Conservation (phyloP, 2,888 invertebrate species). For the Eulithis testata region DNA sequence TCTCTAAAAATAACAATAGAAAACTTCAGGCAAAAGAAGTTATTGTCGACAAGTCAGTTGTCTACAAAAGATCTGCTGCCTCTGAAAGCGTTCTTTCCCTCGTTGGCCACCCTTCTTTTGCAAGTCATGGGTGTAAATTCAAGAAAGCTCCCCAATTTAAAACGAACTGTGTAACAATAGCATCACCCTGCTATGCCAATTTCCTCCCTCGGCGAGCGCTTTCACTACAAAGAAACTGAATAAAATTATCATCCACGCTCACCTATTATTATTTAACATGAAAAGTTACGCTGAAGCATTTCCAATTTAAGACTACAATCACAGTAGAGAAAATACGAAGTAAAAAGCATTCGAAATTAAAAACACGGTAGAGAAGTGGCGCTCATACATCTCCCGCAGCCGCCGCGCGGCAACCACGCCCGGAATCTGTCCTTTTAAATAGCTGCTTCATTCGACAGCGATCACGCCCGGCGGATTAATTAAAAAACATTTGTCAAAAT, state of each 20-base stretch:
- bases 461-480: slow-evolving; percentile 76
- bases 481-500: slow-evolving; percentile 76
- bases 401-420: slow-evolving; percentile 63
- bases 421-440: slow-evolving; percentile 71
- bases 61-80: slow-evolving; percentile 33
- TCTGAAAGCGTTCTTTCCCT: slow-evolving; percentile 55
- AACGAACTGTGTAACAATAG: slow-evolving; percentile 82
- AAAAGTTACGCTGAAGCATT: slow-evolving; percentile 59
- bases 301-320: slow-evolving; percentile 50
- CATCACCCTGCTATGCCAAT: slow-evolving; percentile 77
- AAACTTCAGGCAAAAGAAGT: slow-evolving; percentile 15
- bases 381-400: slow-evolving; percentile 58
- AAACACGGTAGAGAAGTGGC: slow-evolving; percentile 56
- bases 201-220: slow-evolving; percentile 75
- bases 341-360: slow-evolving; percentile 53
- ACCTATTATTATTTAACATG: slow-evolving; percentile 62
- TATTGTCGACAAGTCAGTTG: slow-evolving; percentile 33
- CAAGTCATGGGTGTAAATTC: slow-evolving; percentile 83
- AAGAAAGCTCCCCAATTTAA: slow-evolving; percentile 84
- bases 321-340: slow-evolving; percentile 40
- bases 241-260: slow-evolving; percentile 73
- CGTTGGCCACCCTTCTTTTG: slow-evolving; percentile 63
- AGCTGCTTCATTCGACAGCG: slow-evolving; percentile 64
- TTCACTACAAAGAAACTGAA: slow-evolving; percentile 74
- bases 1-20: slow-evolving; percentile 23